Conservation (phyloP, 1,140 invertebrate species). For the Megathymus violae region DNA sequence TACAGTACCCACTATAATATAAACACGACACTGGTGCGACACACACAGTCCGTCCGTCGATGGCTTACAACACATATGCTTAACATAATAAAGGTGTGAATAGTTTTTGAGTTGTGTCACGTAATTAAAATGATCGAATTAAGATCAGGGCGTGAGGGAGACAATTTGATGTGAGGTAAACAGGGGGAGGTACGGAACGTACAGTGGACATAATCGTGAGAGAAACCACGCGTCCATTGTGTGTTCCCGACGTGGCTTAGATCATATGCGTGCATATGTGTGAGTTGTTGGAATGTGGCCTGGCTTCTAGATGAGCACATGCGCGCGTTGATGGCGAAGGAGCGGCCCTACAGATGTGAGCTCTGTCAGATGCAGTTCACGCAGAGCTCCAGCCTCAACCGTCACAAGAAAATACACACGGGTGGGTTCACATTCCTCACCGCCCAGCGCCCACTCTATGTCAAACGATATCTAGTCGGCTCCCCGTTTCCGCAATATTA, state of each 20-base stretch:
- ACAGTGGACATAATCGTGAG: slow-evolving; percentile 47
- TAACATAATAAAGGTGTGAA: slow-evolving; percentile 76
- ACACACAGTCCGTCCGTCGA: slow-evolving; percentile 51
- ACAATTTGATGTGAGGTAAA: slow-evolving; percentile 68
- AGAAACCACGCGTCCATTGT: slow-evolving; percentile 46
- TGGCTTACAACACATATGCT: slow-evolving; percentile 74
- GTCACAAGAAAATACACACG: slow-evolving; percentile 93
- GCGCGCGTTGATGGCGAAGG: slow-evolving; percentile 84
- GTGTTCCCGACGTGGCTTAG: slow-evolving; percentile 54
- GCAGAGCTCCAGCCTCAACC: slow-evolving; percentile 91
- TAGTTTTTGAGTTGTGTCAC: slow-evolving; percentile 81
- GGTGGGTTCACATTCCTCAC: slow-evolving; percentile 81
- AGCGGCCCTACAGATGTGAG: slow-evolving; percentile 91
- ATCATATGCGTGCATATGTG: slow-evolving; percentile 37
- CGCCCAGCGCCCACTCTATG: too few species aligned
- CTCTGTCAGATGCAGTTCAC: slow-evolving; percentile 90
- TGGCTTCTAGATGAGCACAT: slow-evolving; percentile 84
- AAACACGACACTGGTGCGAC: slow-evolving; percentile 68
- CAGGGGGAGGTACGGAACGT: slow-evolving; percentile 76
- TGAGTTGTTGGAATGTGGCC: slow-evolving; percentile 65
- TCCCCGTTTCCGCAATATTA: slow-evolving; percentile 27
- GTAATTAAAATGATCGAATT: slow-evolving; percentile 46
- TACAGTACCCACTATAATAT: slow-evolving; percentile 33
- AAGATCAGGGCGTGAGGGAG: slow-evolving; percentile 78
- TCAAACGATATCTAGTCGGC: too few species aligned